Evolutionary conservation across 2,888 invertebrate genomes (phyloP).

Genomic region (Vannuccia rotundouncinata): DNA sequence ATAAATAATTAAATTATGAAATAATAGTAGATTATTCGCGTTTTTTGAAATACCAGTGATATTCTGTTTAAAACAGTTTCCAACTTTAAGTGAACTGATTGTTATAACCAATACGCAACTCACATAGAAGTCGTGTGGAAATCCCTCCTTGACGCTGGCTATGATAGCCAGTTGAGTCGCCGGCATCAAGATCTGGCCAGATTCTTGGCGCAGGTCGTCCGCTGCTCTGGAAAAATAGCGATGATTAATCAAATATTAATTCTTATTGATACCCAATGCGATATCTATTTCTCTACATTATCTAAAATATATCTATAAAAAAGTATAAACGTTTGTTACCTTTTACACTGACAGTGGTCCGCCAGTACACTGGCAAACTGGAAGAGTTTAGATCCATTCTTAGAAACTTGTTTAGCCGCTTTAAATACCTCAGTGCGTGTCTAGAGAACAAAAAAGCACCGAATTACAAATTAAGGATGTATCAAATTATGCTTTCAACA

Average conservation of each 20-base stretch:
- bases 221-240: constrained; percentile 1
- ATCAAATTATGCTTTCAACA: too few species aligned
- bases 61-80: too few species aligned
- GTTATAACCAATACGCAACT: neutral
- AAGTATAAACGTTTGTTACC: neutral
- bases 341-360: neutral
- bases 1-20: too few species aligned
- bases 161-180: constrained; percentile 4
- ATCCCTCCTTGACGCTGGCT: neutral
- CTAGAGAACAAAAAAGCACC: neutral
- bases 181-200: neutral
- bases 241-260: too few species aligned
- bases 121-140: neutral
- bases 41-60: too few species aligned
- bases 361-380: neutral
- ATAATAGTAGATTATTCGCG: too few species aligned
- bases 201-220: neutral
- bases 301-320: too few species aligned
- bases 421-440: neutral
- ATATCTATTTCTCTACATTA: too few species aligned
- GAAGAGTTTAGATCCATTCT: constrained; percentile 7
- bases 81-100: too few species aligned
- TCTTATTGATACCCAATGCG: too few species aligned
- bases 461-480: too few species aligned
- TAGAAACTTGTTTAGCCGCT: neutral